Conservation (phyloP, 2,888 invertebrate species). For the Thereva nobilitata region DNA sequence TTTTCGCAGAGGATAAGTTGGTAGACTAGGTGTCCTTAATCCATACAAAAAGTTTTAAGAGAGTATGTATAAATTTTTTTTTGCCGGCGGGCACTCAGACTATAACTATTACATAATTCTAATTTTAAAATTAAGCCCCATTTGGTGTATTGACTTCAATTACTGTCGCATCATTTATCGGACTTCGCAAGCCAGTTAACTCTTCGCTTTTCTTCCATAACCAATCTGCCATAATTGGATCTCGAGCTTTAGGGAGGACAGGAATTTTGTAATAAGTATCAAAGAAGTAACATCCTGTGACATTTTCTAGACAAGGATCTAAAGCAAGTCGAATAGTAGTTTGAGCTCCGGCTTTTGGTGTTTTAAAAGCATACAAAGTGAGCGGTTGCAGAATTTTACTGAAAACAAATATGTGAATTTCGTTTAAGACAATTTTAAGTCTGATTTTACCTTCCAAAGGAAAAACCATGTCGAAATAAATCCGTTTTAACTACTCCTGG, state of each 20-base stretch:
- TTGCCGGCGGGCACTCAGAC: no score
- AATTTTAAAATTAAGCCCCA: no score
- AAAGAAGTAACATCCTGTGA: conserved; percentile 58
- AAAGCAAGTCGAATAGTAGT: conserved; percentile 53
- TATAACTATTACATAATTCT: no score
- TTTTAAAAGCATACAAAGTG: conserved; percentile 45
- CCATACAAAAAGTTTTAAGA: no score
- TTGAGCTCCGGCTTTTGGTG: conserved; percentile 55
- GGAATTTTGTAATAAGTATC: conserved; percentile 62
- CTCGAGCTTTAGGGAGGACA: conserved; percentile 61
- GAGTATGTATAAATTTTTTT: no score
- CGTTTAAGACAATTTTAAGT: neutral
- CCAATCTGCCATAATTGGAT: conserved; percentile 62
- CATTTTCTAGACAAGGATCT: conserved; percentile 52
- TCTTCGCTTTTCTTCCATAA: conserved; percentile 64
- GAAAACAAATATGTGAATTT: neutral
- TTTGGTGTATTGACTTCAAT: no score
- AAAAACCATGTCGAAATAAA: conserved; percentile 64
- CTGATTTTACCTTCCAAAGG: neutral
- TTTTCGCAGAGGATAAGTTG: no score
- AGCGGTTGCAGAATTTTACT: conserved; percentile 2
- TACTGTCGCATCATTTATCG: no score
- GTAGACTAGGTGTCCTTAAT: no score
- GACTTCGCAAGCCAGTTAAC: conserved; percentile 46
- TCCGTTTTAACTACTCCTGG: conserved; percentile 74